Evolutionary conservation across 37 sponge, comb jelly and placozoan genomes (phyloP), one percentile per base, ranked within the genome.

Genomic region (Ephydatia muelleri): DNA sequence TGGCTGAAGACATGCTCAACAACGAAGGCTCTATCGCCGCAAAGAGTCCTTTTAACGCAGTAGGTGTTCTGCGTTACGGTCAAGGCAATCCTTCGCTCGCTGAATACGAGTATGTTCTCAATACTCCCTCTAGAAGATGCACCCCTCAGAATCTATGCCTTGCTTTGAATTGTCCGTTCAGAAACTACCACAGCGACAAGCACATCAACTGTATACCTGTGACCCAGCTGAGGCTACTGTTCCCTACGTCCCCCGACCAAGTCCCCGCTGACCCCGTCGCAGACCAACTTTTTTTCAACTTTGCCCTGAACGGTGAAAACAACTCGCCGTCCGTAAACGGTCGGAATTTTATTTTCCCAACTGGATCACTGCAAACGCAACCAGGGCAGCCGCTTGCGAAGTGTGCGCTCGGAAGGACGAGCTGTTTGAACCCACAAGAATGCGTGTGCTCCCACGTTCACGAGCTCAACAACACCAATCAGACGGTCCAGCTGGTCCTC

Each of bases 121-220:
- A 21, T 21, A n/a, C 66, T 31, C 0, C 30, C 22, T 29, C 75
- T 48, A 73, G 39, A 38, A 13, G 75, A 16, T 89, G 93, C 38
- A 34, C 25, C 19, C 0, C 40, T 0, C 37, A 4, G 30, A 82
- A 69, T 27, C 2, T 5, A 1, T 94, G 94, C 73, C 32, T 31
- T 26, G 94, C 85, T 19, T 83, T 85, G 12, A 94, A 94, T 40
- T 94, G 94, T 73, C 94, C 94, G 2, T 90, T 94, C 64, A 40
- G 85, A 80, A 12, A 77, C 0, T 90, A 81, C 31, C 80, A 74
- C 32, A 2, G 57, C 40, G 47, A 2, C 3, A 82, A 85, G 22
- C 36, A 84, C 22, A 86, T 84, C 5, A 23, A 74, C 0, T 94
- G 94, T 81, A 38, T 87, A 0, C 91, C 90, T 43, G 82, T 87